Percentiles rank a stretch among this genome's conserved stretches.
Conservation (phyloP, 1,140 invertebrate species). For the Paramacrobiotus metropolitanus region DNA sequence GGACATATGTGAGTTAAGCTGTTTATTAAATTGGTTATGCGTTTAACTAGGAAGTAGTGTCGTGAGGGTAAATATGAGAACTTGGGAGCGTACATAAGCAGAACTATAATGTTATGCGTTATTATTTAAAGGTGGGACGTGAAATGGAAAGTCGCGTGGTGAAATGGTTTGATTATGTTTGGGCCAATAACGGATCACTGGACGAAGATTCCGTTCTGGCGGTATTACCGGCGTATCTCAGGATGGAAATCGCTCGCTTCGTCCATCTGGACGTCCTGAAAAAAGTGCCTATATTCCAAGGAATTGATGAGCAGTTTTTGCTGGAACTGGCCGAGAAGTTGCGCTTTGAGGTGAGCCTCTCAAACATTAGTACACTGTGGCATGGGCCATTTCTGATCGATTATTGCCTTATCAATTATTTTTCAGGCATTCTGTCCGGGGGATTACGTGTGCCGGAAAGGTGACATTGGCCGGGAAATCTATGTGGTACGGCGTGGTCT, state of each 20-base stretch:
- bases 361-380: too few species aligned
- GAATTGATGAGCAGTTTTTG: constrained; percentile 1
- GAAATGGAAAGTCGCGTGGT: background rate
- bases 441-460: constrained; percentile 79
- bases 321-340: background rate
- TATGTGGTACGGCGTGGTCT: constrained; percentile 94
- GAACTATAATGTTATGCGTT: background rate
- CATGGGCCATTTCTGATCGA: background rate
- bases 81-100: too few species aligned
- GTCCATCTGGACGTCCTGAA: background rate
- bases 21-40: too few species aligned
- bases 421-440: constrained; percentile 59
- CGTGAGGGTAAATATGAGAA: too few species aligned
- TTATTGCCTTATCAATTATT: background rate
- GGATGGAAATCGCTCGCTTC: background rate
- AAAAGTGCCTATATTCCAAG: constrained; percentile 4
- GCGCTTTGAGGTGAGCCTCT: background rate
- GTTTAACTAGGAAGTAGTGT: too few species aligned
- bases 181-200: background rate
- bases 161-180: constrained; percentile 2
- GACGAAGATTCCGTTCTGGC: constrained; percentile 1
- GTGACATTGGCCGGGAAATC: constrained; percentile 84
- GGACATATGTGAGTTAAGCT: too few species aligned
- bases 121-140: background rate
- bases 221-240: background rate